These are phyloP conservation scores for Madoqua kirkii DNA, from an alignment of 2,113 vertebrate species.

Conservation along the genomic window DNA sequence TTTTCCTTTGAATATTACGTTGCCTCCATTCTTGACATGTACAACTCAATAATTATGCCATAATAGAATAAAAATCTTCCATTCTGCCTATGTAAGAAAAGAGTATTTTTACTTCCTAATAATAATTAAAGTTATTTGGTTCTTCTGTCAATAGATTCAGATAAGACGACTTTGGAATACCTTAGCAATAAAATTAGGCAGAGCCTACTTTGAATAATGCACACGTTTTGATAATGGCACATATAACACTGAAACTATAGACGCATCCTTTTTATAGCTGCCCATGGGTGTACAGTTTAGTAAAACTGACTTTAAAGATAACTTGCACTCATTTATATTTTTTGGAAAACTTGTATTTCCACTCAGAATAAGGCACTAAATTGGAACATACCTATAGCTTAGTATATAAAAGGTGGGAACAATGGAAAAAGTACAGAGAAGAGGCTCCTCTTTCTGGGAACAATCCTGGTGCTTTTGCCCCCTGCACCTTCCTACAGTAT, in stretches of 20 bases:
- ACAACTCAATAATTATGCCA: neutral
- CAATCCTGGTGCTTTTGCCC: constrained; percentile 57
- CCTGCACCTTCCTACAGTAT: constrained; percentile 50
- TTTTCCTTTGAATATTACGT: neutral
- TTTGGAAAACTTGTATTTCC: constrained; percentile 25
- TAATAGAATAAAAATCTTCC: neutral
- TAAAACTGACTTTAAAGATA: constrained; percentile 7
- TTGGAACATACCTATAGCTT: constrained; percentile 29
- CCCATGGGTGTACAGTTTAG: neutral
- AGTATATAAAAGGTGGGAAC: constrained; percentile 61
- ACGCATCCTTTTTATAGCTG: neutral
- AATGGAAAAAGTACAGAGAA: constrained; percentile 62
- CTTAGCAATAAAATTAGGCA: neutral
- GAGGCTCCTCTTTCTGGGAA: constrained; percentile 48
- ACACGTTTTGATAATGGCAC: neutral
- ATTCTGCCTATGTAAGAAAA: neutral
- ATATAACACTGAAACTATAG: neutral
- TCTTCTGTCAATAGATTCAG: neutral
- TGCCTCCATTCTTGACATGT: neutral
- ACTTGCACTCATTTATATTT: neutral
- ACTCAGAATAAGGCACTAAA: constrained; percentile 38
- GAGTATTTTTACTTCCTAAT: neutral
- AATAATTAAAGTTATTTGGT: neutral
- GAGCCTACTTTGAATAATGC: neutral
- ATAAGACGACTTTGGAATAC: neutral